Evolutionary conservation across 1,140 invertebrate genomes (phyloP).

Genomic region (Theocolax elegans): DNA sequence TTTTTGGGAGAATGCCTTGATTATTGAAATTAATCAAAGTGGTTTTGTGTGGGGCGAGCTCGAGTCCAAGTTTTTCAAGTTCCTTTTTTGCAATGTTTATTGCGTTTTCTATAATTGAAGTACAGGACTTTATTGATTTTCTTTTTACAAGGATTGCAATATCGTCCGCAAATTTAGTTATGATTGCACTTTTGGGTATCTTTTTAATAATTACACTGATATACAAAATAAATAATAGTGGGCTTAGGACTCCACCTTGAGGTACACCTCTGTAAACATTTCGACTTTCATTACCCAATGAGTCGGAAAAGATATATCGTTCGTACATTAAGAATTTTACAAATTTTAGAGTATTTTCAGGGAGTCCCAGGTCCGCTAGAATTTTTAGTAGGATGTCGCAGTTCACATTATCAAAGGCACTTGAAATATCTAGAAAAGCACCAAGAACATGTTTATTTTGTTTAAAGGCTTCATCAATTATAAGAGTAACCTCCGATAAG

Average conservation of each 20-base stretch:
- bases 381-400: background rate
- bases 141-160: too few relatives aligned
- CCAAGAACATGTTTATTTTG: background rate
- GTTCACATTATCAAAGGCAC: background rate
- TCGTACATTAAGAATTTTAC: background rate
- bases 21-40: background rate
- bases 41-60: background rate
- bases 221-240: background rate
- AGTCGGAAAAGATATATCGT: background rate
- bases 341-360: background rate
- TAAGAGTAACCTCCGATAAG: background rate
- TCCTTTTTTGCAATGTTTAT: background rate
- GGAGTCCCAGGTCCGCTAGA: background rate
- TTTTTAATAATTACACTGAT: background rate
- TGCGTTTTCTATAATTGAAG: background rate
- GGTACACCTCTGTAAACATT: background rate
- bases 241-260: background rate
- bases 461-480: background rate
- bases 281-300: background rate
- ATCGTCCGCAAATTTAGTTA: background rate
- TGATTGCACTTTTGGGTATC: background rate
- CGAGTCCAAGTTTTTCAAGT: background rate
- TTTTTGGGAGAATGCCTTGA: background rate
- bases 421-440: constrained; percentile 2
- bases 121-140: too few relatives aligned